Evolutionary conservation across 1,140 invertebrate species (phyloP).

Genomic region (Brachionus calyciflorus): DNA sequence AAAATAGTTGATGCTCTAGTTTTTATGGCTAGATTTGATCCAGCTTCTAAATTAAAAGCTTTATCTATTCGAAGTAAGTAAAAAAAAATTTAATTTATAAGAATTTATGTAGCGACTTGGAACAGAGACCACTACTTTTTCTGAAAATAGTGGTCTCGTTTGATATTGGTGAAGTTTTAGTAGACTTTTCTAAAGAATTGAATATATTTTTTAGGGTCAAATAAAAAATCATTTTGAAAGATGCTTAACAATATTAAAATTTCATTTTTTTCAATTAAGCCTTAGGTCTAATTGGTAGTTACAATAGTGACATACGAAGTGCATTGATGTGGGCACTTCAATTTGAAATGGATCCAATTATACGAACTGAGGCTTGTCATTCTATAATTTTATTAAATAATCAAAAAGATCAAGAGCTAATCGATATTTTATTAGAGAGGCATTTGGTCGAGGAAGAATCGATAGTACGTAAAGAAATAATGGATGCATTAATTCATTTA

Average conservation of each 20-base stretch:
- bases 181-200: too few species aligned
- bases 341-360: constrained; percentile 56
- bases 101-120: too few species aligned
- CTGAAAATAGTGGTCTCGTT: too few species aligned
- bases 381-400: constrained; percentile 52
- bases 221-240: background rate
- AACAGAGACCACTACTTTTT: too few species aligned
- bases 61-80: constrained; percentile 58
- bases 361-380: constrained; percentile 58
- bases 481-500: constrained; percentile 52
- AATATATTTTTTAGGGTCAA: too few species aligned
- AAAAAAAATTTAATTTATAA: background rate
- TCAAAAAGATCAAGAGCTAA: constrained; percentile 52
- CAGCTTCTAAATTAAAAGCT: constrained; percentile 59
- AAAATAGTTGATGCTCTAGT: constrained; percentile 54
- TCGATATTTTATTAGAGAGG: constrained; percentile 56
- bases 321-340: constrained; percentile 58
- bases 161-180: too few species aligned
- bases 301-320: constrained; percentile 52
- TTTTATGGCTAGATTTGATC: constrained; percentile 57
- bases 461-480: constrained; percentile 50
- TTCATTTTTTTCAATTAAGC: constrained; percentile 51
- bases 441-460: constrained; percentile 54
- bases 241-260: background rate
- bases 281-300: constrained; percentile 55